Evolutionary conservation across 2,797 vertebrate species (phyloP).

Genomic region (Gallinago solitaria): DNA sequence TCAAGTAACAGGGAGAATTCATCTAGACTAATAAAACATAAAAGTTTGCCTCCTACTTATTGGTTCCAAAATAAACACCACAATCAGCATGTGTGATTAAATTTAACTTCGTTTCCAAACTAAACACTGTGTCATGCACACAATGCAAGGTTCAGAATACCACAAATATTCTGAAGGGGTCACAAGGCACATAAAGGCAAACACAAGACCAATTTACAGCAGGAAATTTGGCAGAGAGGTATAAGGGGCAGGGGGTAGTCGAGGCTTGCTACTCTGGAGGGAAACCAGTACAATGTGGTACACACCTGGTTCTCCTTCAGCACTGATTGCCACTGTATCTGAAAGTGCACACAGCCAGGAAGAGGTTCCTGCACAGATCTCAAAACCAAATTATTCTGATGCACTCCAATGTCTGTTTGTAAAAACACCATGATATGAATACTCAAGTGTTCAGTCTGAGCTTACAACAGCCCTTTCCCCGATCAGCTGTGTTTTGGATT

Average conservation of each 20-base stretch:
- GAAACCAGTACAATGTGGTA: constrained; percentile 25
- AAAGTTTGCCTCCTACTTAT: constrained; percentile 70
- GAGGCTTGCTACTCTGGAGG: constrained; percentile 28
- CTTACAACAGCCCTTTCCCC: constrained; percentile 48
- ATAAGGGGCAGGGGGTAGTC: background rate
- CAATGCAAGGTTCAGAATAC: constrained; percentile 69
- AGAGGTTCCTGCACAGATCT: constrained; percentile 47
- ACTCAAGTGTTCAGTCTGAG: constrained; percentile 43
- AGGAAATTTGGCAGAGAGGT: constrained; percentile 54
- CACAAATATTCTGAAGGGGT: constrained; percentile 74
- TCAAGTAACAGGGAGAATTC: constrained; percentile 68
- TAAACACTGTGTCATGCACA: constrained; percentile 75
- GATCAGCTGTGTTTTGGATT: constrained; percentile 61
- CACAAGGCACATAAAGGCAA: constrained; percentile 66
- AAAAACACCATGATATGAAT: constrained; percentile 47
- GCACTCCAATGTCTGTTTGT: constrained; percentile 31
- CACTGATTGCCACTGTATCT: constrained; percentile 31
- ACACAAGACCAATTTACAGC: constrained; percentile 58
- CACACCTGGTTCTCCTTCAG: constrained; percentile 62
- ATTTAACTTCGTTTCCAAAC: constrained; percentile 71
- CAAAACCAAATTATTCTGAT: constrained; percentile 53
- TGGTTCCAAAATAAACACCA: constrained; percentile 76
- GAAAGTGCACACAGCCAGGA: constrained; percentile 12
- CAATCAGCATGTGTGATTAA: constrained; percentile 72
- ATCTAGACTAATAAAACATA: constrained; percentile 74